These are phyloP conservation scores for Rhynchophorus ferrugineus DNA, from an alignment of 1,140 invertebrate species.

Conservation along the genomic window DNA sequence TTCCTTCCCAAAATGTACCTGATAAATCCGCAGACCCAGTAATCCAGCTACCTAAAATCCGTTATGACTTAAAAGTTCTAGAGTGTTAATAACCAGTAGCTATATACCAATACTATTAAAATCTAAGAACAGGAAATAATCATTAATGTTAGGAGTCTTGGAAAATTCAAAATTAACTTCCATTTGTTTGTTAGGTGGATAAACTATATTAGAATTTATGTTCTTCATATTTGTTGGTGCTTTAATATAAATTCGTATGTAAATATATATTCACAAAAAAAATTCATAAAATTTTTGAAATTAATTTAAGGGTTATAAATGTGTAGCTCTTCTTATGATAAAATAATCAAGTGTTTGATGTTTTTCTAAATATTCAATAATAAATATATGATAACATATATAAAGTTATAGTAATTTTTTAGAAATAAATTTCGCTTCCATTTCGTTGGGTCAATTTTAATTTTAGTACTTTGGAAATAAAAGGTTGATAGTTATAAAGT, in stretches of 20 bases:
- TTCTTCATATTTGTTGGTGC: neutral
- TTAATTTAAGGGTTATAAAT: too few relatives aligned
- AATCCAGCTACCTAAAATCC: constrained; percentile 28
- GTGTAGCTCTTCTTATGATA: too few relatives aligned
- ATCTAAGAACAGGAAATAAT: constrained; percentile 28
- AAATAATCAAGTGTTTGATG: too few relatives aligned
- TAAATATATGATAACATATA: too few relatives aligned
- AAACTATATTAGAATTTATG: constrained; percentile 4
- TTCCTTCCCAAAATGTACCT: constrained; percentile 31
- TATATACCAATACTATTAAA: constrained; percentile 24
- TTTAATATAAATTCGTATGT: neutral
- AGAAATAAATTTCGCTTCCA: too few relatives aligned
- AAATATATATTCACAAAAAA: neutral
- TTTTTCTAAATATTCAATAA: too few relatives aligned
- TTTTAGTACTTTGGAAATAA: too few relatives aligned
- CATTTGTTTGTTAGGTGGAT: constrained; percentile 30
- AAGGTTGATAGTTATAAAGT: too few relatives aligned
- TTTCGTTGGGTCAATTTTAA: too few relatives aligned
- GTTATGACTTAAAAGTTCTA: neutral
- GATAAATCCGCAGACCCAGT: constrained; percentile 27
- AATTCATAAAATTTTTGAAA: neutral
- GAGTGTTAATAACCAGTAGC: neutral
- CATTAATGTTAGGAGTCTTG: constrained; percentile 23
- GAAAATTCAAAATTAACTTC: constrained; percentile 23
- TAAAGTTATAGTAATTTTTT: too few relatives aligned